Conservation (phyloP, 2,797 vertebrate species). For the Amphiprion clarkii region DNA sequence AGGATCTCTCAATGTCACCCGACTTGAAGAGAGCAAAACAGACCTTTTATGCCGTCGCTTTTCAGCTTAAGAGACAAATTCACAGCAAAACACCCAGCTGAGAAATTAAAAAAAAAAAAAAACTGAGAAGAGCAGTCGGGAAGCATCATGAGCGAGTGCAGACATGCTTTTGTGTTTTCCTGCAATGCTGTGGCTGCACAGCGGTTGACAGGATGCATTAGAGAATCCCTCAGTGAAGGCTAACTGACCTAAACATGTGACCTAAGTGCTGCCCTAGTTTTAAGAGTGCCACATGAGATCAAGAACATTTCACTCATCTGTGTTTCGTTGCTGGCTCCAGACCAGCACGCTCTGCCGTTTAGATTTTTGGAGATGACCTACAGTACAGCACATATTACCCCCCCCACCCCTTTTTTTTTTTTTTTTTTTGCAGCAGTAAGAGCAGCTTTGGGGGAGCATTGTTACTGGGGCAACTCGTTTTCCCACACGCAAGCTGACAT, state of each 20-base stretch:
- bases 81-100: constrained; percentile 33
- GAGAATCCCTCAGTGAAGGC: constrained; percentile 76
- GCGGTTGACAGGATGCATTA: constrained; percentile 80
- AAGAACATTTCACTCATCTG: constrained; percentile 66
- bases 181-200: constrained; percentile 55
- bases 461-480: constrained; percentile 78
- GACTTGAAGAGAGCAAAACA: constrained; percentile 38
- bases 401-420: neutral
- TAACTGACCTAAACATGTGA: constrained; percentile 84
- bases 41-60: constrained; percentile 41
- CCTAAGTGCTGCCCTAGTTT: constrained; percentile 80
- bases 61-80: constrained; percentile 45
- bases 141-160: constrained; percentile 47
- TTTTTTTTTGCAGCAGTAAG: constrained; percentile 57
- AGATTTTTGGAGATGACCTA: constrained; percentile 41
- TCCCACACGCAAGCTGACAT: constrained; percentile 82
- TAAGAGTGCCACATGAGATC: constrained; percentile 77
- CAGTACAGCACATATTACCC: neutral
- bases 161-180: constrained; percentile 56
- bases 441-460: constrained; percentile 65
- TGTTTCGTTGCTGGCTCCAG: constrained; percentile 40
- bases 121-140: constrained; percentile 62
- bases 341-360: constrained; percentile 23
- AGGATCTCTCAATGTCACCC: constrained; percentile 67
- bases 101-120: constrained; percentile 48